Evolutionary conservation across 2,113 vertebrate genomes (phyloP), one percentile per base, ranked within the genome.

Genomic region (Lepisosteus osseus): DNA sequence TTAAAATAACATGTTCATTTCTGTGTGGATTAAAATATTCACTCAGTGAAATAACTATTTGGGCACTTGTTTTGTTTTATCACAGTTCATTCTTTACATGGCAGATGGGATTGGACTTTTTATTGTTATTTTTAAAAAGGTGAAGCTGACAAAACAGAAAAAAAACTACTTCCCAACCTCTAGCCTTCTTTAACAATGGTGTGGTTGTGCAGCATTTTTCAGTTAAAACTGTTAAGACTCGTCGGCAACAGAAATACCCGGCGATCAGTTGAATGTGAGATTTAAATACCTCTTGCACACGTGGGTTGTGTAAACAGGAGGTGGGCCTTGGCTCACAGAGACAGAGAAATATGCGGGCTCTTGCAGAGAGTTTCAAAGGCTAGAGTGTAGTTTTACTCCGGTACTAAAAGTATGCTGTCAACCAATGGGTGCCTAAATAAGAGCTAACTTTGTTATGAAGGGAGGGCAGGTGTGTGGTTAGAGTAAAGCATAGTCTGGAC

Each of bases 261-360:
- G 17, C 7, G 62, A 6, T 29, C 8, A 15, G 6, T 3, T 11
- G 3, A 65, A 65, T 9, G 59, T 54, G 59, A 67, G 45, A 59
- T 65, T 57, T 45, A 65, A 65, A 65, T 65, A 65, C 62, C 43
- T 66, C 29, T 70, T 70, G 77, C 74, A 84, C 92, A 92, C 91
- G 88, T 93, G 92, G 89, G 83, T 84, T 74, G 78, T 88, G 90
- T 94, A 91, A 93, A 93, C 91, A 94, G 86, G 86, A 91, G 86
- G 88, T 82, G 86, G 86, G 77, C 86, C 76, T 83, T 80, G 84
- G 83, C 83, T 76, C 74, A 65, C 61, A 67, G 72, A 65, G 43
- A 74, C 77, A 67, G 68, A 68, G 59, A 77, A 80, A 76, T 76
- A 78, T 76, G 66, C 74, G 65, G 72, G 74, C 75, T 84, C 74